Evolutionary conservation across 1,140 invertebrate species (phyloP).

Genomic region (Drosophila funebris): DNA sequence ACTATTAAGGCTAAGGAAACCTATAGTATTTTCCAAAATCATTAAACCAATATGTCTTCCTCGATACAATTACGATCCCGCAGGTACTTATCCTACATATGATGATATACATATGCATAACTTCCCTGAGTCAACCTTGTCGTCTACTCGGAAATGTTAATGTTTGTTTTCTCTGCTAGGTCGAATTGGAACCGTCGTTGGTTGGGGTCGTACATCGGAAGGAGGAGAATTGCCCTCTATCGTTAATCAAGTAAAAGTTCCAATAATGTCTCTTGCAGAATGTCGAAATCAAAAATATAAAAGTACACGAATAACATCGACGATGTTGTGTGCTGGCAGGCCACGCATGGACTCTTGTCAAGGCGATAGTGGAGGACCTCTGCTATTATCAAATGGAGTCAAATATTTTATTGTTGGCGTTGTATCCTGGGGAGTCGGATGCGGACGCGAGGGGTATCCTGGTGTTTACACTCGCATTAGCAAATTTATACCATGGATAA

Average conservation of each 20-base stretch:
- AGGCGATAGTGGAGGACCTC: slow-evolving; percentile 93
- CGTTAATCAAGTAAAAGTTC: slow-evolving; percentile 93
- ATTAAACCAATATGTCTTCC: slow-evolving; percentile 93
- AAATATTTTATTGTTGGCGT: slow-evolving; percentile 90
- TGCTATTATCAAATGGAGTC: slow-evolving; percentile 89
- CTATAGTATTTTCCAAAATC: slow-evolving; percentile 90
- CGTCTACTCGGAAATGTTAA: too few species aligned
- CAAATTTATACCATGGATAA: slow-evolving; percentile 83
- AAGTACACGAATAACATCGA: slow-evolving; percentile 90
- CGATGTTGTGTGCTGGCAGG: slow-evolving; percentile 92
- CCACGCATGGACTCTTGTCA: slow-evolving; percentile 93
- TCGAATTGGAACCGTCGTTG: slow-evolving; percentile 88
- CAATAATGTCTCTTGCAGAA: slow-evolving; percentile 90
- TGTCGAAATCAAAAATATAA: slow-evolving; percentile 93
- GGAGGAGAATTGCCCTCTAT: slow-evolving; percentile 91
- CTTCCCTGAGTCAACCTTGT: too few species aligned
- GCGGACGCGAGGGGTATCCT: slow-evolving; percentile 87
- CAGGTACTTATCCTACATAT: slow-evolving; percentile 85
- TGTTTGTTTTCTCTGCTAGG: slow-evolving; percentile 41
- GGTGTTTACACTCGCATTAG: slow-evolving; percentile 83
- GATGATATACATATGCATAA: too few species aligned
- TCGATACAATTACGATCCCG: slow-evolving; percentile 87
- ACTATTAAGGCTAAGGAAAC: slow-evolving; percentile 89
- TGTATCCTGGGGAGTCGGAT: slow-evolving; percentile 88
- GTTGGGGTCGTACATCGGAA: slow-evolving; percentile 92